These are phyloP conservation scores for Erithacus rubecula DNA, from an alignment of 2,797 vertebrate genomes.

Conservation along the genomic window DNA sequence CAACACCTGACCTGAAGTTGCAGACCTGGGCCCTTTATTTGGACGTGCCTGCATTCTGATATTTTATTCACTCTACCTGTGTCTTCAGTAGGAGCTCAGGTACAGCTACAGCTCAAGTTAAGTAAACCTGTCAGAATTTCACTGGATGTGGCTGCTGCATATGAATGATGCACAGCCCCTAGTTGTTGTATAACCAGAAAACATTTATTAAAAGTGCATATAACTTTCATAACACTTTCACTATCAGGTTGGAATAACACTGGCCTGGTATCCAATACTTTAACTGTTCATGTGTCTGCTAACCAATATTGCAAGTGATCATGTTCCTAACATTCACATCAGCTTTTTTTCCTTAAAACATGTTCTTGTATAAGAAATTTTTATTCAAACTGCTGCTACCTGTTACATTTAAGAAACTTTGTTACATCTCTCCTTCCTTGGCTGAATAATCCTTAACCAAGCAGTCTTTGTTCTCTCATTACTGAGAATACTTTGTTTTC, in stretches of 20 bases:
- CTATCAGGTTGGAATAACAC: neutral
- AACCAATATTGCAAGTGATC: no score
- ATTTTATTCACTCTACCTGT: neutral
- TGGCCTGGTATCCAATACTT: rapidly evolving
- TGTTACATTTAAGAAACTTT: neutral
- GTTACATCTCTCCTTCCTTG: neutral
- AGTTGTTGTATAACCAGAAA: neutral
- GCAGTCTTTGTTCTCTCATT: neutral
- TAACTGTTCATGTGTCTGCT: neutral
- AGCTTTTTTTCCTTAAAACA: neutral
- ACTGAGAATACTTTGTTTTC: neutral
- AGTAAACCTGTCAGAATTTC: neutral
- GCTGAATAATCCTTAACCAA: neutral
- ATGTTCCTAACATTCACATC: no score
- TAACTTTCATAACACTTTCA: neutral
- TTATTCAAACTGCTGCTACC: neutral
- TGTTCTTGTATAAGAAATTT: neutral
- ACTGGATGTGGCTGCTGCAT: rapidly evolving
- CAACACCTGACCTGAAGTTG: neutral
- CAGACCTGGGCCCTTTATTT: neutral
- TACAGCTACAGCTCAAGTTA: neutral
- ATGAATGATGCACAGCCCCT: neutral
- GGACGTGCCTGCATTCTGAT: neutral
- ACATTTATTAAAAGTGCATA: neutral
- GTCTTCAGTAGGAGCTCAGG: neutral